Evolutionary conservation across 2,113 vertebrate genomes (phyloP).

Genomic region (Panthera tigris): DNA sequence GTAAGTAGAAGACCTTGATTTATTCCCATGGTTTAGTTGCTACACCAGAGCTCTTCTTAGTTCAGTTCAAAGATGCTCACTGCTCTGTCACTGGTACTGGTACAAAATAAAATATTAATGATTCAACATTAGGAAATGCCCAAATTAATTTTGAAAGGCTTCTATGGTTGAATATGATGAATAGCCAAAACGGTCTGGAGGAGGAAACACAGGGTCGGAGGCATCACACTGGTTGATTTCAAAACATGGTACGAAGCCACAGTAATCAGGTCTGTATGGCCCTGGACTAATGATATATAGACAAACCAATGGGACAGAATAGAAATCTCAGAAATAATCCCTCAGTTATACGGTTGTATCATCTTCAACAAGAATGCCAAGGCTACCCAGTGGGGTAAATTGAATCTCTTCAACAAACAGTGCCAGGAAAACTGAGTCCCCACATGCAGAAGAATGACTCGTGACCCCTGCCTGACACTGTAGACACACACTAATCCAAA

Average conservation of each 20-base stretch:
- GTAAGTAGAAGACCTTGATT: neutral
- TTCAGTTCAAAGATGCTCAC: neutral
- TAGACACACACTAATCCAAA: neutral
- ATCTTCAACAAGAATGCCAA: neutral
- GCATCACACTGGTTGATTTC: neutral
- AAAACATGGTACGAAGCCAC: neutral
- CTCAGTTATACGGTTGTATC: too few relatives aligned
- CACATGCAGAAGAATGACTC: neutral
- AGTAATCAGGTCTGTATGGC: neutral
- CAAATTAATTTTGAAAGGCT: slow-evolving; percentile 42
- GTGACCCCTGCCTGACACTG: neutral
- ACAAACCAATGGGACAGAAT: neutral
- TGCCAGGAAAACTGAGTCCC: neutral
- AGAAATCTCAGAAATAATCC: neutral
- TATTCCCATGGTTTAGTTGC: neutral
- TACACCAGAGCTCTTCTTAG: neutral
- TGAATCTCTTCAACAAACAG: neutral
- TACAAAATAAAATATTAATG: neutral
- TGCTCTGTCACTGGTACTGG: neutral
- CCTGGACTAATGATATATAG: neutral
- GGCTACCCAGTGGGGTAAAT: neutral
- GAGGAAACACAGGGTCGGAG: neutral
- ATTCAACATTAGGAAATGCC: neutral
- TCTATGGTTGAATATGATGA: neutral
- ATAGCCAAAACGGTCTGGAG: neutral